A percentile compares a stretch with the other conserved stretches of the same genome.
phyloP scores from a whole-genome alignment of 2,888 invertebrate species.

The Rapana venosa region DNA sequence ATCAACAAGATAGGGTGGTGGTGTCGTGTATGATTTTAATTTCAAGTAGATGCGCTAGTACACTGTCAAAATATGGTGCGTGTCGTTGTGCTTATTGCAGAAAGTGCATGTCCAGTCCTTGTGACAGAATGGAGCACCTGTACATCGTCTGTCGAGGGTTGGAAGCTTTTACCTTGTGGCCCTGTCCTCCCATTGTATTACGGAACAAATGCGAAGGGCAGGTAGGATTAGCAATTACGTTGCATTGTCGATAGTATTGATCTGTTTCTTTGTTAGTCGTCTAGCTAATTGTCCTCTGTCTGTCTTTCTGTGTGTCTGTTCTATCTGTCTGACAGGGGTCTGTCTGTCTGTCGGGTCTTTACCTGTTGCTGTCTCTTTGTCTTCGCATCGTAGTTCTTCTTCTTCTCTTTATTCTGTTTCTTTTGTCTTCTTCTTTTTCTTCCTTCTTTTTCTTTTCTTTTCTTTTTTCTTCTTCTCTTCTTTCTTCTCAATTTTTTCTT shows the following conservation, averaged over 20 bases:
- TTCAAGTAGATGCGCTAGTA: too few species aligned
- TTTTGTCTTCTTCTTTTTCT: neutral
- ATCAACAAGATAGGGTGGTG: too few species aligned
- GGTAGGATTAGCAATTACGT: too few species aligned
- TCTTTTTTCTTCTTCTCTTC: neutral
- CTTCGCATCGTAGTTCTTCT: neutral
- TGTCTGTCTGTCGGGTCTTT: too few species aligned
- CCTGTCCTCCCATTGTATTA: neutral
- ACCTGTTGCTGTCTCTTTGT: neutral
- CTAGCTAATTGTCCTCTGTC: neutral
- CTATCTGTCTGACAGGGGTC: neutral
- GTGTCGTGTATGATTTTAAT: too few species aligned
- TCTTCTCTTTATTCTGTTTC: neutral
- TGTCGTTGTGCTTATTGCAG: too few species aligned
- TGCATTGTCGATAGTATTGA: neutral
- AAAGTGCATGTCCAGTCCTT: neutral
- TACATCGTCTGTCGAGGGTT: too few species aligned
- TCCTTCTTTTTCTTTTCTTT: neutral
- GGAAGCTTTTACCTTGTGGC: neutral
- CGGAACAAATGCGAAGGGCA: too few species aligned
- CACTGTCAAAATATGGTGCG: too few species aligned
- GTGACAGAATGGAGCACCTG: neutral
- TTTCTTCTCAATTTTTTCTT: neutral
- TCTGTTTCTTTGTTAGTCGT: neutral
- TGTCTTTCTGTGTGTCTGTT: neutral